Percentiles rank a stretch among this genome's conserved stretches.
Conservation (phyloP, 2,888 invertebrate genomes). For the Crematogaster levior region DNA sequence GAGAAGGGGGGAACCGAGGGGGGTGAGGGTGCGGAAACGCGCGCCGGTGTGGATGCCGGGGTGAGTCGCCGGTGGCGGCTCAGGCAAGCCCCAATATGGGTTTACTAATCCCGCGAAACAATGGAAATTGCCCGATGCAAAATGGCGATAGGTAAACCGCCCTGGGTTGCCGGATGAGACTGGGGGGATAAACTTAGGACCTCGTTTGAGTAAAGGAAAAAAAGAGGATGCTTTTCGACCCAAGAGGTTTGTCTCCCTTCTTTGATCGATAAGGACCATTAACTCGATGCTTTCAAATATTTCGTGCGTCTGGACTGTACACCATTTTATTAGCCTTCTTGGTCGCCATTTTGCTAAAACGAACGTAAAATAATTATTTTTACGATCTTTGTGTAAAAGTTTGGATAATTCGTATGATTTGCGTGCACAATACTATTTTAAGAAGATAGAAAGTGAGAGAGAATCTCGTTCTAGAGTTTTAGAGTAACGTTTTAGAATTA, state of each 20-base stretch:
- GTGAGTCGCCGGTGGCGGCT: conserved; percentile 74
- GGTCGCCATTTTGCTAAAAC: conserved; percentile 17
- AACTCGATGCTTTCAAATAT: not conserved
- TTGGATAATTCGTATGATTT: too few relatives aligned
- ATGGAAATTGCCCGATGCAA: conserved; percentile 79
- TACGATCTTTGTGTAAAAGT: not conserved
- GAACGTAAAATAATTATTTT: not conserved
- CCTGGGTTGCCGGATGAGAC: conserved; percentile 51
- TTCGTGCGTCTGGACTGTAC: not conserved
- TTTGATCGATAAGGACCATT: conserved; percentile 2
- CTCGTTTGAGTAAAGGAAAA: conserved; percentile 29
- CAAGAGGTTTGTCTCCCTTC: conserved; percentile 23
- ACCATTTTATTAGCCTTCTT: conserved; percentile 4
- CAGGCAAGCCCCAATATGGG: conserved; percentile 80
- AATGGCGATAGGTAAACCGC: conserved; percentile 78
- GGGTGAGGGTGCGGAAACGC: conserved; percentile 53
- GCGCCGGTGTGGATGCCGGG: conserved; percentile 65
- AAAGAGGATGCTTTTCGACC: conserved; percentile 16
- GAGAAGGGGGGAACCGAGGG: conserved; percentile 32
- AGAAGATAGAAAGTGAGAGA: not conserved
- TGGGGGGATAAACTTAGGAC: conserved; percentile 36
- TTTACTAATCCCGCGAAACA: conserved; percentile 82
- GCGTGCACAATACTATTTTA: not conserved
- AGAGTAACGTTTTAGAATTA: not conserved
- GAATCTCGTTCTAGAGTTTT: too few relatives aligned